Conservation (phyloP, 2,113 vertebrate species). For the Bubalus kerabau region DNA sequence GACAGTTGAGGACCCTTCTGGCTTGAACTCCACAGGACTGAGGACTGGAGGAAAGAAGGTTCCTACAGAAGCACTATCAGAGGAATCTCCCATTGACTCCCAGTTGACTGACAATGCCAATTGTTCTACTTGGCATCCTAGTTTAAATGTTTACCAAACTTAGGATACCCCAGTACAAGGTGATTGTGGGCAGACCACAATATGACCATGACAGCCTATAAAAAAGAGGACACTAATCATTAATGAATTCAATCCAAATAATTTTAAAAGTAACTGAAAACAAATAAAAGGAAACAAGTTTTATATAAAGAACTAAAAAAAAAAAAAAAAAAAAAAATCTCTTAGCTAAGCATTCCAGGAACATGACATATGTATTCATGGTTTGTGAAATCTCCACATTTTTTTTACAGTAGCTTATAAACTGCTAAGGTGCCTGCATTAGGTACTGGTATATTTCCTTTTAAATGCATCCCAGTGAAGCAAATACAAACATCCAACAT, state of each 20-base stretch:
- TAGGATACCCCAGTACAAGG: neutral
- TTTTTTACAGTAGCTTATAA: neutral
- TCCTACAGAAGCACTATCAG: neutral
- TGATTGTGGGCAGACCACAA: neutral
- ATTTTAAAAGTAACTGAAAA: neutral
- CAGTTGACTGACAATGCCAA: neutral
- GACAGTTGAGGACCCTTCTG: neutral
- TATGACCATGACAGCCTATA: neutral
- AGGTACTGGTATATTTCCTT: neutral
- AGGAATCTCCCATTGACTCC: neutral
- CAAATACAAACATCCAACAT: neutral
- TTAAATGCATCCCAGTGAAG: slow-evolving; percentile 1
- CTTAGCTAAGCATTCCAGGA: neutral
- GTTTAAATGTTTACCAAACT: neutral
- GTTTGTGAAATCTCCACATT: neutral
- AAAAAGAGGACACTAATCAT: neutral
- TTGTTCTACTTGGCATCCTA: neutral
- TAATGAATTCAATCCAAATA: neutral
- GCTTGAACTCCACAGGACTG: neutral
- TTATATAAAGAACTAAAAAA: neutral
- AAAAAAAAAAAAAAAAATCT: neutral
- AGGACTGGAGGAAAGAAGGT: neutral
- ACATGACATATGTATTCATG: neutral
- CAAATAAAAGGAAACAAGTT: slow-evolving; percentile 19
- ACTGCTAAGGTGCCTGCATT: neutral